Evolutionary conservation across 2,888 invertebrate genomes (phyloP), one percentile per base, ranked within the genome.

Genomic region (Copidosoma aretas): DNA sequence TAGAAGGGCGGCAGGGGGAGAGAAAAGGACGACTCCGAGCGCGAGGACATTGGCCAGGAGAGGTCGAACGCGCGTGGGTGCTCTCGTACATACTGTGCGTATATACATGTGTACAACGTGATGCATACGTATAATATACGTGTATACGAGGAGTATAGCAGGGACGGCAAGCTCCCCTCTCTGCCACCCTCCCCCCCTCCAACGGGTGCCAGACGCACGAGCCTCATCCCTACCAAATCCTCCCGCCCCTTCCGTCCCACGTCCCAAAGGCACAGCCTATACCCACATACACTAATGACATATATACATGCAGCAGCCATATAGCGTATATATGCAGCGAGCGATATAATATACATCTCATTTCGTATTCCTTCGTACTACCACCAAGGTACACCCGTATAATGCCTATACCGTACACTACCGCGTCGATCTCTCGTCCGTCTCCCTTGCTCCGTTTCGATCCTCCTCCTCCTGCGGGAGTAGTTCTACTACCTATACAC

Each of bases 31-130:
- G 70, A 57, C 60, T 57, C 49, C 49, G 49, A 32, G 8, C 70
- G 62, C 66, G 12, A 71, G 68, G 68, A 71, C 68, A 71, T 71
- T 69, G 71, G 69, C 71, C 71, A 71, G 65, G 63, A 66, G 71
- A 66, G 66, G 65, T 64, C 71, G 70, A 67, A 49, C 53, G 56
- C 63, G 66, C 65, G 65, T 60, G 62, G 71, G 67, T 64, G 70
- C 54, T 32, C 32, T 32, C 32, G 32, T 32, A 32, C 32, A 5
- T 32, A 5, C 25, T 25, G 39, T 17, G 60, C 57, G 21, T 22
- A n/a, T 21, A 21, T 19, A 25, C 41, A 25, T 25, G 54, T 17
- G 15, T 25, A 17, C 25, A 41, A 46, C 12, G 12, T 46, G 12
- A 46, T 14, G 12, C 3, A 46, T n/a, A 12, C 10, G 17, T 51